Evolutionary conservation across 2,888 invertebrate species (phyloP), one percentile per base, ranked within the genome.

Genomic region (Polydrusus cervinus): DNA sequence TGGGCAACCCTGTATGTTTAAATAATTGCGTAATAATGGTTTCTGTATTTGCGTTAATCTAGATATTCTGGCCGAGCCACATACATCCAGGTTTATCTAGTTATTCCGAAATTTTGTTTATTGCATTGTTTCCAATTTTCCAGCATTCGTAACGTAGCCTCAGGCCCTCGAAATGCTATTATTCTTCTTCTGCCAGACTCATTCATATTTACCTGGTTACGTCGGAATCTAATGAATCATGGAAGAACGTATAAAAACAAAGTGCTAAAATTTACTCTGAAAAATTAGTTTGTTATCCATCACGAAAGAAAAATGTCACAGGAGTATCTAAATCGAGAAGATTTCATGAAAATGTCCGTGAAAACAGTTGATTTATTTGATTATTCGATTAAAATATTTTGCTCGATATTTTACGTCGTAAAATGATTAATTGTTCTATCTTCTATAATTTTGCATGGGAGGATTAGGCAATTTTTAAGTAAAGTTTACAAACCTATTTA

Each of bases 141-240:
- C 20, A 51, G 10, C 13, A 10, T 20, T 20, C 51, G 6, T 51
- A 7, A 20, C 5, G 20, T 51, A 20, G 11, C 51, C 51, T 51
- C 9, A 11, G 51, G 51, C 51, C 1, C 14, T 47, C 8, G 14
- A 47, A 16, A 16, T 18, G 18, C 51, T 51, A 51, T 51, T 51
- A 20, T 20, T 51, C n/a, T 51, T 51, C 51, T 20, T 18, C 16
- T 49, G 16, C 14, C 51, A 20, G 51, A 3, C 20, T 20, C 51
- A 51, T 20, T 51, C 20, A 51, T 20, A 51, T 51, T 51, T 51
- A 51, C 51, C 51, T 51, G 51, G 11, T 51, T 51, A 20, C 11
- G n/a, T n/a, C 1, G n/a, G 18, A 51, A 20, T 51, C 51, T 51
- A 51, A 51, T 51, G 10, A 51, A 51, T 51, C 51, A 51, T 20